phyloP scores from a whole-genome alignment of 1,140 invertebrate genomes.

The Bombus superbus region DNA sequence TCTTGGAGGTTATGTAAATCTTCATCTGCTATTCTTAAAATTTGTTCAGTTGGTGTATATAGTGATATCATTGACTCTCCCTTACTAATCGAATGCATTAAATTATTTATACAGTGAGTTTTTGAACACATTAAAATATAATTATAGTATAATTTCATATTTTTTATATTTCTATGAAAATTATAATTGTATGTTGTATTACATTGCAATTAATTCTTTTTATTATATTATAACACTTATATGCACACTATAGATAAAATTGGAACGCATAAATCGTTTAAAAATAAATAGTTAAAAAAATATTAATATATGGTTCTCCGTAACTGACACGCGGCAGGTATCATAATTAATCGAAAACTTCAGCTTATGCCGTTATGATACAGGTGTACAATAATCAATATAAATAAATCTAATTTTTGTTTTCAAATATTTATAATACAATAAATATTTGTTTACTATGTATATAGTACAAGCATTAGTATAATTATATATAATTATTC shows the following conservation, averaged over 20 bases:
- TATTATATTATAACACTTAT: neutral
- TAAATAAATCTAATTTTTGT: neutral
- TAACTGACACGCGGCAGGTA: neutral
- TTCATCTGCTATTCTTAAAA: neutral
- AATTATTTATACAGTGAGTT: neutral
- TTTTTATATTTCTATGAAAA: neutral
- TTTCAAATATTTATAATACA: neutral
- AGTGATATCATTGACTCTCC: neutral
- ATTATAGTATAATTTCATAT: neutral
- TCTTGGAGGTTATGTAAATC: slow-evolving; percentile 19
- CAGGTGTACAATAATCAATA: neutral
- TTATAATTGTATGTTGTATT: neutral
- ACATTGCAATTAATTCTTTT: neutral
- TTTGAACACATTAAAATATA: neutral
- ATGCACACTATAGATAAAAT: neutral
- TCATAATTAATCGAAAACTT: neutral
- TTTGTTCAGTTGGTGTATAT: neutral
- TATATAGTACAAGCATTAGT: neutral
- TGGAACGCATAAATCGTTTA: neutral
- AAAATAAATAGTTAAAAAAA: neutral
- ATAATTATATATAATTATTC: neutral
- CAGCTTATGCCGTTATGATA: neutral
- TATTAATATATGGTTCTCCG: neutral
- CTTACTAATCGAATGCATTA: neutral
- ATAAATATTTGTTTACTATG: neutral